phyloP scores from a whole-genome alignment of 2,888 invertebrate genomes.

The Hesperia comma region DNA sequence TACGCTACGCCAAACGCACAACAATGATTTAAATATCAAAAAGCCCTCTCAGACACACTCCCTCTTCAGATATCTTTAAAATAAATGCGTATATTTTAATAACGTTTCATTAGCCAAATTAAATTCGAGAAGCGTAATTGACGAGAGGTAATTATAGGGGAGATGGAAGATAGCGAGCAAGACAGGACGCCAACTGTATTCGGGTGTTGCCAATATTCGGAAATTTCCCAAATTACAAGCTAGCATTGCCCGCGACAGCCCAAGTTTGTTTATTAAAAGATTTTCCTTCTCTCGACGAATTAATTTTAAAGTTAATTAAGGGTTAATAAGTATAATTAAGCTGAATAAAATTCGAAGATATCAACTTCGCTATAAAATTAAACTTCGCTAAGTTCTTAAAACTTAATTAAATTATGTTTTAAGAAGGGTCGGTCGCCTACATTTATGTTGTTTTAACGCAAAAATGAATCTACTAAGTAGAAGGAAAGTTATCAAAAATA shows the following conservation, averaged over 20 bases:
- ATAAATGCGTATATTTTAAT: conserved; percentile 82
- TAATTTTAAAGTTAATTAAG: conserved; percentile 63
- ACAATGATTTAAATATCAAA: conserved; percentile 23
- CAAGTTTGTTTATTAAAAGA: conserved; percentile 58
- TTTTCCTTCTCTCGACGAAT: conserved; percentile 46
- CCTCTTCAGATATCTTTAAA: conserved; percentile 61
- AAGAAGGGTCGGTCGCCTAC: not conserved
- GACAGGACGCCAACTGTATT: conserved; percentile 61
- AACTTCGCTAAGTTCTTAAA: conserved; percentile 21
- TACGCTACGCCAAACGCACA: not conserved
- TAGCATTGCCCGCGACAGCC: conserved; percentile 46
- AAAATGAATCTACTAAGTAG: no score
- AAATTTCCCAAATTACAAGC: conserved; percentile 47
- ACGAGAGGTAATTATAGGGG: conserved; percentile 73
- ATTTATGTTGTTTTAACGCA: conserved; percentile 4
- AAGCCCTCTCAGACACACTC: conserved; percentile 7
- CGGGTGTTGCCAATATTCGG: conserved; percentile 59
- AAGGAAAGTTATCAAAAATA: no score
- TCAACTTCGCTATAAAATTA: conserved; percentile 29
- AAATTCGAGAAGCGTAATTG: conserved; percentile 80
- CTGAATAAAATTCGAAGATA: conserved; percentile 32
- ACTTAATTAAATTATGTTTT: conserved; percentile 30
- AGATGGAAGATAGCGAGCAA: conserved; percentile 53
- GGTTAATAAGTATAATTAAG: conserved; percentile 39
- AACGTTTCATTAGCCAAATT: conserved; percentile 83